A percentile compares a stretch with the other conserved stretches of the same genome.
These are phyloP conservation scores for Pachliopta kotzebuea DNA, from an alignment of 2,888 invertebrate genomes.

Conservation along the genomic window DNA sequence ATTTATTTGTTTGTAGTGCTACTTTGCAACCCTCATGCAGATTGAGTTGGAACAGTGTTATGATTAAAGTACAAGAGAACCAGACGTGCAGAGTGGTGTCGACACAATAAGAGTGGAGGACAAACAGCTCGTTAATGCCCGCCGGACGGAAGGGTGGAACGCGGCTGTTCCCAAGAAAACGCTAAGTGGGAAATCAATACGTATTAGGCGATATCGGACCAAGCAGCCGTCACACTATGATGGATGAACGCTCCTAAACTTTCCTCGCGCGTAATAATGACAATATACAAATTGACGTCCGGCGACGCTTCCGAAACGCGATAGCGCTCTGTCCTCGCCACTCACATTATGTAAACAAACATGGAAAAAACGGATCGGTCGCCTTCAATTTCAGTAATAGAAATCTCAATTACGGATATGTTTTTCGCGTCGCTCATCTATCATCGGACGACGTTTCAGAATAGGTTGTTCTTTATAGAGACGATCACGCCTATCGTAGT, in stretches of 20 bases:
- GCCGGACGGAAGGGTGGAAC: constrained; percentile 76
- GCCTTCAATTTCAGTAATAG: constrained; percentile 76
- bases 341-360: constrained; percentile 78
- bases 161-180: constrained; percentile 75
- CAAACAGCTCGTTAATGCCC: constrained; percentile 78
- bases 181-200: constrained; percentile 81
- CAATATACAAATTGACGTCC: constrained; percentile 80
- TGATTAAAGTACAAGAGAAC: constrained; percentile 22
- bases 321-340: constrained; percentile 62
- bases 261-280: constrained; percentile 75
- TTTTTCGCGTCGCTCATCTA: constrained; percentile 74
- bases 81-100: constrained; percentile 34
- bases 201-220: constrained; percentile 79
- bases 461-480: constrained; percentile 10
- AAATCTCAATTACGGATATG: constrained; percentile 79
- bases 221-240: constrained; percentile 75
- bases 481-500: constrained; percentile 13
- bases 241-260: constrained; percentile 77
- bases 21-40: no score
- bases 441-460: constrained; percentile 56
- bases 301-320: constrained; percentile 73
- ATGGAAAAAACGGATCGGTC: constrained; percentile 65
- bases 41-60: not conserved
- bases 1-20: no score
- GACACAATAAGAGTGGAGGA: constrained; percentile 65